Conservation (phyloP, 1,140 invertebrate species). For the Polypedilum pembai region DNA sequence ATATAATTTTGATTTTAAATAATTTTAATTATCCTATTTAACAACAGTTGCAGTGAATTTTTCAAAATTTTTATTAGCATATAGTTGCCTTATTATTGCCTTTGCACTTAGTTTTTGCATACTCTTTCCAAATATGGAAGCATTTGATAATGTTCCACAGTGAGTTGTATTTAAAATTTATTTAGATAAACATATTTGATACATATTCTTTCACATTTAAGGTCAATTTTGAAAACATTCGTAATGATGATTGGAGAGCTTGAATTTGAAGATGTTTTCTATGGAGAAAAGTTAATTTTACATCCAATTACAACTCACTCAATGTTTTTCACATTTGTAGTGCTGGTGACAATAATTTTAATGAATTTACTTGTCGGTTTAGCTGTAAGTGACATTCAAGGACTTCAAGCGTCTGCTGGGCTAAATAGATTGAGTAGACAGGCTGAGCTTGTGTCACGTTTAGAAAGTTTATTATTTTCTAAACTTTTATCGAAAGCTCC, state of each 20-base stretch:
- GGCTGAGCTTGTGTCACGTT: slow-evolving; percentile 66
- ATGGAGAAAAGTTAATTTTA: slow-evolving; percentile 47
- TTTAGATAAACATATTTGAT: too few species aligned
- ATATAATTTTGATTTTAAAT: neutral
- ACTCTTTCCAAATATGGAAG: slow-evolving; percentile 64
- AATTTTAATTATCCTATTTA: slow-evolving; percentile 29
- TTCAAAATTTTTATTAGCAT: slow-evolving; percentile 71
- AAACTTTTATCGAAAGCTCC: slow-evolving; percentile 59
- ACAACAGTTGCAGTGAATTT: slow-evolving; percentile 67
- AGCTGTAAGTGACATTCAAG: slow-evolving; percentile 75
- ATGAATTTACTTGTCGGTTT: slow-evolving; percentile 79
- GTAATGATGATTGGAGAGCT: slow-evolving; percentile 86
- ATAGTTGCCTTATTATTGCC: slow-evolving; percentile 68
- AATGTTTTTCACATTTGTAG: slow-evolving; percentile 67
- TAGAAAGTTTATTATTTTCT: slow-evolving; percentile 75
- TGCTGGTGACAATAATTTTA: slow-evolving; percentile 75
- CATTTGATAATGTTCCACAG: slow-evolving; percentile 53
- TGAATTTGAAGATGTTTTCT: slow-evolving; percentile 78
- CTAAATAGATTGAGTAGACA: slow-evolving; percentile 69
- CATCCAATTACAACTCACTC: slow-evolving; percentile 66
- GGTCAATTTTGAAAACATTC: slow-evolving; percentile 65
- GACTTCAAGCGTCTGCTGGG: slow-evolving; percentile 72
- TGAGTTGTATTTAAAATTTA: slow-evolving; percentile 29
- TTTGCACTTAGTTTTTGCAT: slow-evolving; percentile 72
- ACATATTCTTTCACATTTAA: too few species aligned